Conservation (phyloP, 1,140 invertebrate species). For the Aphidius ervi region DNA sequence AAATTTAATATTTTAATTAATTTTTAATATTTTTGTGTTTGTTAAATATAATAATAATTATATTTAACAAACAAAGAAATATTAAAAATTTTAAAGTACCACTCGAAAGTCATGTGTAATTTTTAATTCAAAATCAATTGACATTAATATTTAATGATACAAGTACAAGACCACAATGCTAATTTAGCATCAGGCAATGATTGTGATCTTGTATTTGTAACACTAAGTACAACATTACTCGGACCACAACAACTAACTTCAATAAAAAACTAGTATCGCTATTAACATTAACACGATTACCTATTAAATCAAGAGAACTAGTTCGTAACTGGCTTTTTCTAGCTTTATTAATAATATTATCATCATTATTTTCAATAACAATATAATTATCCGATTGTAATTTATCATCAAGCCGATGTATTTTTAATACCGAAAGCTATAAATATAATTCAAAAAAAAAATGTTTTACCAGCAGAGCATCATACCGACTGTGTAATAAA, state of each 20-base stretch:
- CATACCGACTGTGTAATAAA: no score
- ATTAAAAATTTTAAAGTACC: conserved; percentile 50
- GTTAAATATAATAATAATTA: no score
- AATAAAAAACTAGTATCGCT: conserved; percentile 51
- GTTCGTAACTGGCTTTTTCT: conserved; percentile 56
- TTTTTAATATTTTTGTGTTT: no score
- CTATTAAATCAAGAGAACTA: conserved; percentile 61
- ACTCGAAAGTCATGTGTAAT: conserved; percentile 58
- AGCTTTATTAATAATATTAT: conserved; percentile 31
- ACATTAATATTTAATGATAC: no score
- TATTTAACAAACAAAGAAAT: not conserved
- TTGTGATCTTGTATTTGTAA: conserved; percentile 54
- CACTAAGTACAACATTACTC: conserved; percentile 56
- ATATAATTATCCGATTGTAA: conserved; percentile 52
- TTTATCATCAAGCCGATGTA: conserved; percentile 59
- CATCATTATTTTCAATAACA: conserved; percentile 51
- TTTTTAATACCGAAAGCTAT: conserved; percentile 40
- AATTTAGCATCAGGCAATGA: conserved; percentile 54
- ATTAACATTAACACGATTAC: conserved; percentile 44
- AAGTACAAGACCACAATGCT: conserved; percentile 26
- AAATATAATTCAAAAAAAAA: no score
- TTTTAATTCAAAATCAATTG: conserved; percentile 32
- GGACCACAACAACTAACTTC: conserved; percentile 55
- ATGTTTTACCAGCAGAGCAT: no score
- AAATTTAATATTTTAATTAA: no score